phyloP scores from a whole-genome alignment of 1,140 invertebrate genomes.

The Drosophila tristis region DNA sequence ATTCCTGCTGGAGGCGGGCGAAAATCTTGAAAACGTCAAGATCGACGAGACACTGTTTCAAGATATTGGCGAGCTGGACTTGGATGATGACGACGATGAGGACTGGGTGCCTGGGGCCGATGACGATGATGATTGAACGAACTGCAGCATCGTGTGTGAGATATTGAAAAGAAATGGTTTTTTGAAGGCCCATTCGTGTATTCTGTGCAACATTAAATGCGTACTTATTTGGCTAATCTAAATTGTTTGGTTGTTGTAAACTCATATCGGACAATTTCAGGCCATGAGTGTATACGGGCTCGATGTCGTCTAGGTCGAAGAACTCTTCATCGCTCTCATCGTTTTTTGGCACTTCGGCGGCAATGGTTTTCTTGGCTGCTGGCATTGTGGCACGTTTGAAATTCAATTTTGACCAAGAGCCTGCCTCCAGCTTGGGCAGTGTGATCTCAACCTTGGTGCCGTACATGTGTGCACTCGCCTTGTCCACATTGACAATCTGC shows the following conservation, averaged over 20 bases:
- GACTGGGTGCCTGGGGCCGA: constrained; percentile 77
- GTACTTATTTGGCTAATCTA: constrained; percentile 56
- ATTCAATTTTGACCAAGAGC: constrained; percentile 92
- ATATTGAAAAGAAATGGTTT: constrained; percentile 34
- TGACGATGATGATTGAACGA: constrained; percentile 60
- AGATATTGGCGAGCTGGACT: constrained; percentile 95
- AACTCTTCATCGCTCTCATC: constrained; percentile 64
- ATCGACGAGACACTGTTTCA: constrained; percentile 97
- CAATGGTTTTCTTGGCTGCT: constrained; percentile 31
- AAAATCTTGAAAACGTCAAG: constrained; percentile 92
- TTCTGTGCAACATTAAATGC: constrained; percentile 63
- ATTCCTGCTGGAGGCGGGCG: constrained; percentile 95
- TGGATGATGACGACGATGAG: constrained; percentile 89
- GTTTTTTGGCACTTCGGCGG: constrained; percentile 42
- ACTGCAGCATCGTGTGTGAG: not conserved
- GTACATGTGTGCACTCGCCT: constrained; percentile 91
- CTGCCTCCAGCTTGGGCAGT: constrained; percentile 93
- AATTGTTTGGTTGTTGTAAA: constrained; percentile 46
- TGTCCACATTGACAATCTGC: constrained; percentile 89
- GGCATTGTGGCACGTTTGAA: constrained; percentile 85
- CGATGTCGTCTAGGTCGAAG: constrained; percentile 85
- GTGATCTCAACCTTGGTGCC: constrained; percentile 98
- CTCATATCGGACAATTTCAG: constrained; percentile 65
- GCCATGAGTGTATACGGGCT: constrained; percentile 55
- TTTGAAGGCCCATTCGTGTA: constrained; percentile 53